Evolutionary conservation across 2,888 invertebrate species (phyloP).

Genomic region (Nebria salina): DNA sequence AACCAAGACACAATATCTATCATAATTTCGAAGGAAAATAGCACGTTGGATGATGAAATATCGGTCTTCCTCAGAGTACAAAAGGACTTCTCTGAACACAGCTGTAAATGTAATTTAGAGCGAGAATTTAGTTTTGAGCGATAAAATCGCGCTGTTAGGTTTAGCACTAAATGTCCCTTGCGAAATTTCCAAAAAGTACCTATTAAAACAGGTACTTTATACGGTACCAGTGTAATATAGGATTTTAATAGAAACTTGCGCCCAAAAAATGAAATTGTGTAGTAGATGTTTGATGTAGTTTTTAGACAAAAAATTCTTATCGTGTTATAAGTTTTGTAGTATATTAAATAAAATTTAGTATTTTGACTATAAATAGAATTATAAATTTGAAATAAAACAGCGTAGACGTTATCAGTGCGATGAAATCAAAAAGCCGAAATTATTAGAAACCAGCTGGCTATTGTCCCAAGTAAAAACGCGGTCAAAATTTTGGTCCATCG

Average conservation of each 20-base stretch:
- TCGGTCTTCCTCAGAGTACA: constrained; percentile 30
- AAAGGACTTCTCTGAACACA: constrained; percentile 18
- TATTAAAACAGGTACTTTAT: too few species aligned
- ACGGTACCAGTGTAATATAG: too few species aligned
- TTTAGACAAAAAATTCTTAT: neutral
- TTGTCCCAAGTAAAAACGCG: constrained; percentile 4
- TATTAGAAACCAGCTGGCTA: neutral
- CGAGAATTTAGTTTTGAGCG: constrained; percentile 35
- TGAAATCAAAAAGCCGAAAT: neutral
- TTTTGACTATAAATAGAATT: constrained; percentile 3
- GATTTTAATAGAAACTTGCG: too few species aligned
- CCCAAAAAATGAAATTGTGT: neutral
- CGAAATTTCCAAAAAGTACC: too few species aligned
- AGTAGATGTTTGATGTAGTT: neutral
- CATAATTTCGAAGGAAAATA: constrained; percentile 43
- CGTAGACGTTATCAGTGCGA: constrained; percentile 1
- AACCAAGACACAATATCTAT: constrained; percentile 42
- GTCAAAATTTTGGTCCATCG: constrained; percentile 42
- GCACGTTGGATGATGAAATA: constrained; percentile 44
- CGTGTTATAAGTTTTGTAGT: too few species aligned
- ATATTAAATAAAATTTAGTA: neutral
- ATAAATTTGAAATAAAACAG: neutral
- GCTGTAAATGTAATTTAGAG: constrained; percentile 19
- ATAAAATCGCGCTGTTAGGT: too few species aligned
- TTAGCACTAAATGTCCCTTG: neutral